Percentiles rank a stretch among this genome's conserved stretches.
Evolutionary conservation across 2,888 invertebrate genomes (phyloP).

Genomic region (Apoda limacodes): DNA sequence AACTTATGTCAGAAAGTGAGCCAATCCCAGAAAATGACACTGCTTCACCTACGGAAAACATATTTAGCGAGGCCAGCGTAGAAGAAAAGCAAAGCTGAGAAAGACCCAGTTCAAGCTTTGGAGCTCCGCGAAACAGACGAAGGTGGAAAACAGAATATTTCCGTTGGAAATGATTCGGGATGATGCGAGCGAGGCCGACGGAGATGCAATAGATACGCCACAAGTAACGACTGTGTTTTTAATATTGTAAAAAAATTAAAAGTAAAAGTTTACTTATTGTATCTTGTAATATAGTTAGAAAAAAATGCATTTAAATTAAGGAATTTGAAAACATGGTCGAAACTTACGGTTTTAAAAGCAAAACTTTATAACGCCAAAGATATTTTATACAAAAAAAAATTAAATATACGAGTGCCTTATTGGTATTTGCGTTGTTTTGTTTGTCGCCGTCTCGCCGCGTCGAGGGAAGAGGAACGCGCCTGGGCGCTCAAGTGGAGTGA

Average conservation of each 20-base stretch:
- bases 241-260: too few relatives aligned
- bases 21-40: slow-evolving; percentile 1
- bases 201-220: slow-evolving; percentile 17
- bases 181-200: too few relatives aligned
- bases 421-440: slow-evolving; percentile 64
- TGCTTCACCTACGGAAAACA: too few relatives aligned
- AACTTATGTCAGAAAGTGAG: neutral
- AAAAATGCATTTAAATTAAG: too few relatives aligned
- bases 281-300: too few relatives aligned
- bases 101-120: slow-evolving; percentile 15
- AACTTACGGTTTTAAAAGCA: too few relatives aligned
- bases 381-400: slow-evolving; percentile 49
- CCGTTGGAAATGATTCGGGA: slow-evolving; percentile 64
- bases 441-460: slow-evolving; percentile 33
- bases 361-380: slow-evolving; percentile 62
- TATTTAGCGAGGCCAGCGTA: slow-evolving; percentile 17
- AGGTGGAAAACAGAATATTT: slow-evolving; percentile 47
- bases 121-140: slow-evolving; percentile 41
- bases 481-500: slow-evolving; percentile 83
- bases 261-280: too few relatives aligned
- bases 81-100: slow-evolving; percentile 11
- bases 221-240: too few relatives aligned
- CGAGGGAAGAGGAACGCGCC: slow-evolving; percentile 72
- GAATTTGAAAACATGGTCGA: too few relatives aligned
- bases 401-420: slow-evolving; percentile 69